Conservation (phyloP, 1,140 invertebrate genomes). For the Panonychus citri region DNA sequence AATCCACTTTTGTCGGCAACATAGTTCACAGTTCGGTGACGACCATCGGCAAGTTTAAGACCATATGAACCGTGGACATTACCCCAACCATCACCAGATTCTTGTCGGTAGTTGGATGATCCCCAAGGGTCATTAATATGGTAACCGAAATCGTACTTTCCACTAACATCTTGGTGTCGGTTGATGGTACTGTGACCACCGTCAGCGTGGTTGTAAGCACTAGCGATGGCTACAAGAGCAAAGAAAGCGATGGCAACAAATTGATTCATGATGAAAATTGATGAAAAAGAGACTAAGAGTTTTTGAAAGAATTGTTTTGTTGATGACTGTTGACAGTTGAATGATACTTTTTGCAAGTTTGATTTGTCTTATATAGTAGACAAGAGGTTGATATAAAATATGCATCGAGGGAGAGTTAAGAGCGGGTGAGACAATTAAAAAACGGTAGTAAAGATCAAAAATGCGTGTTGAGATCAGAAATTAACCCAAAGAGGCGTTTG, state of each 20-base stretch:
- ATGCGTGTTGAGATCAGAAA: no score
- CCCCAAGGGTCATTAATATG: conserved; percentile 11
- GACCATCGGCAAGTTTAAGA: conserved; percentile 12
- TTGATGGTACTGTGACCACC: background rate
- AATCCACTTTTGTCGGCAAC: conserved; percentile 11
- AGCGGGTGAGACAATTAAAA: no score
- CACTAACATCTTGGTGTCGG: conserved; percentile 1
- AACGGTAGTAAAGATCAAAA: no score
- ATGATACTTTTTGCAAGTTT: no score
- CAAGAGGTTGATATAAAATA: no score
- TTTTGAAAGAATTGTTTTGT: background rate
- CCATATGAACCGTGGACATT: conserved; percentile 13
- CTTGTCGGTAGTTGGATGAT: conserved; percentile 12
- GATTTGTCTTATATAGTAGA: no score
- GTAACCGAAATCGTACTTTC: conserved; percentile 15
- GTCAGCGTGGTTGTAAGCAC: background rate
- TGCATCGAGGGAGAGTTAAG: no score
- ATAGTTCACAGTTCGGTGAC: conserved; percentile 12
- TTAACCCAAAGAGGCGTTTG: no score
- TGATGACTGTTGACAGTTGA: background rate
- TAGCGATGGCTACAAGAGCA: background rate
- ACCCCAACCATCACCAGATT: conserved; percentile 14
- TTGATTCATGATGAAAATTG: background rate
- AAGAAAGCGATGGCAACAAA: background rate
- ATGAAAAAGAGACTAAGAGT: background rate